Percentiles rank a stretch among this genome's conserved stretches.
phyloP scores from a whole-genome alignment of 2,113 vertebrate species.

The Astur gentilis region DNA sequence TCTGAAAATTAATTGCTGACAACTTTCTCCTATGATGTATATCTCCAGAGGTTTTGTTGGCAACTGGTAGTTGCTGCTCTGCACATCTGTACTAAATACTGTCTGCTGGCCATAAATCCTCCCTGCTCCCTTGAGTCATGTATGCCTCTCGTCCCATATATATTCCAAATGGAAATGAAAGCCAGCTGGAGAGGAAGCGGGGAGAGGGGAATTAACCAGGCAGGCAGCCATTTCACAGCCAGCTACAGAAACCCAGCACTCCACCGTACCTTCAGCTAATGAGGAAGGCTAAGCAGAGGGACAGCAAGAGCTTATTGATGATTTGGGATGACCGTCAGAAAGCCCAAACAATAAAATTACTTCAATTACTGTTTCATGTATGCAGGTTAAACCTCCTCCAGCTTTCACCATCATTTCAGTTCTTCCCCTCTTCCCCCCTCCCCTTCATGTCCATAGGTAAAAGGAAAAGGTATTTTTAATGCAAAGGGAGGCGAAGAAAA shows the following conservation, averaged over 20 bases:
- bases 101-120: slow-evolving; percentile 44
- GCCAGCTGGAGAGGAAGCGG: not conserved
- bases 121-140: not conserved
- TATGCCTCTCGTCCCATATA: not conserved
- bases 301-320: not conserved
- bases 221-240: not conserved
- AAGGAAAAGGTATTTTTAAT: not conserved
- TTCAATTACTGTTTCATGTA: not conserved
- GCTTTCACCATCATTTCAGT: not conserved
- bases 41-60: slow-evolving; percentile 52
- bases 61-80: slow-evolving; percentile 13
- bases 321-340: not conserved
- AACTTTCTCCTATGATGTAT: slow-evolving; percentile 8
- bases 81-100: slow-evolving; percentile 43
- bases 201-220: not conserved
- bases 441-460: not conserved
- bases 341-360: not conserved
- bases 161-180: not conserved
- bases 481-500: not conserved
- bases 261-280: not conserved
- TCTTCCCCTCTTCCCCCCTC: not conserved
- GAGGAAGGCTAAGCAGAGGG: not conserved
- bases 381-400: not conserved
- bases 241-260: not conserved
- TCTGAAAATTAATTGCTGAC: slow-evolving; percentile 60